phyloP scores from a whole-genome alignment of 2,888 invertebrate species.

The Drosophila flavopinicola region DNA sequence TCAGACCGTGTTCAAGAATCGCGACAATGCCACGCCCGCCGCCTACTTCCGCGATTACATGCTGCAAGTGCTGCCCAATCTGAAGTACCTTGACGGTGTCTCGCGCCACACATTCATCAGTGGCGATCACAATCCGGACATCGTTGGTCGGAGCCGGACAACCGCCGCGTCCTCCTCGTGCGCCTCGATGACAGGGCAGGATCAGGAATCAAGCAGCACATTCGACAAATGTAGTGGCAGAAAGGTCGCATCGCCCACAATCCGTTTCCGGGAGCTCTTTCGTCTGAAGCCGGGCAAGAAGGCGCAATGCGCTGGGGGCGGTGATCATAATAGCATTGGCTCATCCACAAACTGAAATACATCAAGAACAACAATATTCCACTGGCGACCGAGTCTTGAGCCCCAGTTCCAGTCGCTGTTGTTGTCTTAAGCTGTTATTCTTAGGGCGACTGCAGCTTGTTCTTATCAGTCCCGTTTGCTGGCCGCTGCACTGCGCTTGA shows the following conservation, averaged over 20 bases:
- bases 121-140: neutral
- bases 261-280: slow-evolving; percentile 78
- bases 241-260: slow-evolving; percentile 47
- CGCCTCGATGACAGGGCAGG: slow-evolving; percentile 42
- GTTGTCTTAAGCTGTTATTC: slow-evolving; percentile 46
- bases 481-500: slow-evolving; percentile 46
- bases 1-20: slow-evolving; percentile 86
- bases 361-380: neutral
- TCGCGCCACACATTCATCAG: slow-evolving; percentile 33
- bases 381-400: too few relatives aligned
- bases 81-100: slow-evolving; percentile 80
- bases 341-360: slow-evolving; percentile 72
- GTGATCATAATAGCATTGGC: slow-evolving; percentile 36
- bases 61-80: slow-evolving; percentile 69
- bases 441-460: slow-evolving; percentile 24
- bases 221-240: slow-evolving; percentile 45
- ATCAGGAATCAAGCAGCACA: slow-evolving; percentile 53
- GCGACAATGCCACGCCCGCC: slow-evolving; percentile 82
- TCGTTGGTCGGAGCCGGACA: slow-evolving; percentile 9
- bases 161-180: slow-evolving; percentile 34
- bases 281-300: slow-evolving; percentile 67
- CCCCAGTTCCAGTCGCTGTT: slow-evolving; percentile 13
- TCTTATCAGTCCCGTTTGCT: slow-evolving; percentile 45
- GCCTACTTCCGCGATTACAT: slow-evolving; percentile 74
- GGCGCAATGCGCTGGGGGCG: slow-evolving; percentile 31